Conservation (phyloP, 1,140 invertebrate genomes). For the Pseudomyrmex sp. region DNA sequence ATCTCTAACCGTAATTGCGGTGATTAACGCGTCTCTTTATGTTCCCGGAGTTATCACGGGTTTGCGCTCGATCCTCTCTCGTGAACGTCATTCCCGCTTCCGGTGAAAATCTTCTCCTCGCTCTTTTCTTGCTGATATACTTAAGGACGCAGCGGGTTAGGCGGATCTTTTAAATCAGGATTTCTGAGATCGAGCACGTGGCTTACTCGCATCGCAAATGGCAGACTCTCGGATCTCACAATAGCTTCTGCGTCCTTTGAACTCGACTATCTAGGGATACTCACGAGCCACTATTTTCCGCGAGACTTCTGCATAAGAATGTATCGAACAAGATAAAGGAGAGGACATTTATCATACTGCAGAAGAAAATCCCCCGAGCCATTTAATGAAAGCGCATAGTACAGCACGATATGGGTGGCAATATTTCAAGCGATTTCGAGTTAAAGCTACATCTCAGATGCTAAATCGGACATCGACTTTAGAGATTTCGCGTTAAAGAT, state of each 20-base stretch:
- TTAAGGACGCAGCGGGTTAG: slow-evolving; percentile 31
- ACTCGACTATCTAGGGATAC: slow-evolving; percentile 25
- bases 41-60: not conserved
- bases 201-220: slow-evolving; percentile 44
- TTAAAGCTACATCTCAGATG: not conserved
- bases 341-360: slow-evolving; percentile 3
- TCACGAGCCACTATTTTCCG: slow-evolving; percentile 30
- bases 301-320: slow-evolving; percentile 3
- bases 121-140: slow-evolving; percentile 19
- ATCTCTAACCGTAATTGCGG: slow-evolving; percentile 12
- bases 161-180: slow-evolving; percentile 50
- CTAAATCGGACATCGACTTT: not conserved
- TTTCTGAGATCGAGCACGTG: slow-evolving; percentile 46
- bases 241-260: slow-evolving; percentile 31
- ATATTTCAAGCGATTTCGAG: slow-evolving; percentile 1
- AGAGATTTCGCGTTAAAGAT: not conserved
- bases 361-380: slow-evolving; percentile 6
- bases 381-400: not conserved
- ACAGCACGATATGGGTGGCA: not conserved
- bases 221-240: slow-evolving; percentile 35
- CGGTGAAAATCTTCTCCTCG: not conserved
- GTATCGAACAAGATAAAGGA: slow-evolving; percentile 15
- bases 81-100: not conserved
- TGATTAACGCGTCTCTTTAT: slow-evolving; percentile 31
- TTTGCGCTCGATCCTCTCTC: slow-evolving; percentile 7